Conservation (phyloP, 2,797 vertebrate species). For the Hoplostethus mediterraneus region DNA sequence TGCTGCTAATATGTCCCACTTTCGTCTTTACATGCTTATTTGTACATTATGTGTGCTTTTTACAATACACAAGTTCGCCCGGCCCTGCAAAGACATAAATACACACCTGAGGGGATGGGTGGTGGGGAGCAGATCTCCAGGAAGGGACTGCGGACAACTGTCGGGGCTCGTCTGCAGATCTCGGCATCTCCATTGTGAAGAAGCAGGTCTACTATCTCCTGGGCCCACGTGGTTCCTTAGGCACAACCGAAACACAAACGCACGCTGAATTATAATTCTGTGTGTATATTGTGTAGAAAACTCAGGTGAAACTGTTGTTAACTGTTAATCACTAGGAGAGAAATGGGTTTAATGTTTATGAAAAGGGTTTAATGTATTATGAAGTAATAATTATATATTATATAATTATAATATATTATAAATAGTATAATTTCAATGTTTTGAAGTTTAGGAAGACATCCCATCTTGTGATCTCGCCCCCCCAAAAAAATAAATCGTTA, state of each 20-base stretch:
- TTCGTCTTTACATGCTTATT: too few species aligned
- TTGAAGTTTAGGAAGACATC: not conserved
- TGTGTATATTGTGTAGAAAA: too few species aligned
- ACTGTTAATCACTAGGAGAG: too few species aligned
- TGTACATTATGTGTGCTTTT: too few species aligned
- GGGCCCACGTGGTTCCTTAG: constrained; percentile 94
- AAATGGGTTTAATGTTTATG: too few species aligned
- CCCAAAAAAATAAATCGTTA: not conserved
- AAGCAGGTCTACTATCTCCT: constrained; percentile 92
- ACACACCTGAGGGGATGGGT: constrained; percentile 82
- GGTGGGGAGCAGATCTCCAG: constrained; percentile 83
- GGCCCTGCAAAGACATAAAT: not conserved
- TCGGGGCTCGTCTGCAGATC: constrained; percentile 85
- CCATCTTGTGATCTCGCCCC: not conserved
- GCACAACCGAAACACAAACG: constrained; percentile 16
- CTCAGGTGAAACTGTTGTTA: too few species aligned
- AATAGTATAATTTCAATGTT: not conserved
- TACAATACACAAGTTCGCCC: too few species aligned
- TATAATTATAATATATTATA: too few species aligned
- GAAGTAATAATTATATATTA: too few species aligned
- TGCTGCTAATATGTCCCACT: too few species aligned
- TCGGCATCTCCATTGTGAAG: constrained; percentile 85
- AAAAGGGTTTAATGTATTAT: too few species aligned
- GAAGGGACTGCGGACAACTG: constrained; percentile 86
- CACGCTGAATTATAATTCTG: not conserved